Conservation (phyloP, 2,888 invertebrate species). For the Erpobdella octoculata region DNA sequence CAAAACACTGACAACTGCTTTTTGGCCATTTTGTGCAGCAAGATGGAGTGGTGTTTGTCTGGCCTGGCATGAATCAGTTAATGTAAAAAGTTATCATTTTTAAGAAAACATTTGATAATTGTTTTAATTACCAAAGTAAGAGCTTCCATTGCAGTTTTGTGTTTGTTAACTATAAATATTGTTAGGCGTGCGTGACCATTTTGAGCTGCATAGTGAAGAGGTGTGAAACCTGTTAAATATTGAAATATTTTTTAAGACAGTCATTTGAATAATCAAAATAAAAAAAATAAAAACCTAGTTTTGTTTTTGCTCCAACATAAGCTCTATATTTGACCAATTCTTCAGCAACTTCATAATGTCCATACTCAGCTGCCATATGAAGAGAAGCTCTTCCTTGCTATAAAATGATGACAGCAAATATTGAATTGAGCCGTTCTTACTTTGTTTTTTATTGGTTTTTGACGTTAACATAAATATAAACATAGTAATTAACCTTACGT, state of each 20-base stretch:
- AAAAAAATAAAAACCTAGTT: constrained; percentile 60
- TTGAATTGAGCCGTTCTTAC: too few relatives aligned
- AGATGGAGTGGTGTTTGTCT: constrained; percentile 95
- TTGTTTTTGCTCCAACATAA: constrained; percentile 94
- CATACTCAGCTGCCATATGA: constrained; percentile 81
- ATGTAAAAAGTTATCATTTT: not conserved
- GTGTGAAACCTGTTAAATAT: constrained; percentile 80
- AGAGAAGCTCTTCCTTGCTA: constrained; percentile 70
- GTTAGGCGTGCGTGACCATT: constrained; percentile 84
- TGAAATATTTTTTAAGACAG: not conserved
- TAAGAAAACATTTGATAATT: not conserved
- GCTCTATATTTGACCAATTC: constrained; percentile 82
- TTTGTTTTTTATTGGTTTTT: too few relatives aligned
- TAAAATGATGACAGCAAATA: too few relatives aligned
- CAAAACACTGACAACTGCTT: constrained; percentile 84
- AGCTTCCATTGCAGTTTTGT: constrained; percentile 89
- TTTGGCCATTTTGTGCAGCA: constrained; percentile 89
- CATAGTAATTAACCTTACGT: too few relatives aligned
- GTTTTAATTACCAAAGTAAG: constrained; percentile 63
- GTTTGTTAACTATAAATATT: constrained; percentile 84
- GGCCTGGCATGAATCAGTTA: constrained; percentile 54
- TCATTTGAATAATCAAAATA: not conserved
- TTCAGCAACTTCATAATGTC: constrained; percentile 65
- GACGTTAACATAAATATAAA: too few relatives aligned
- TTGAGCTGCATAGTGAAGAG: constrained; percentile 90